A percentile compares a stretch with the other conserved stretches of the same genome.
phyloP scores from a whole-genome alignment of 2,113 vertebrate genomes.

The Salvelinus sp. region DNA sequence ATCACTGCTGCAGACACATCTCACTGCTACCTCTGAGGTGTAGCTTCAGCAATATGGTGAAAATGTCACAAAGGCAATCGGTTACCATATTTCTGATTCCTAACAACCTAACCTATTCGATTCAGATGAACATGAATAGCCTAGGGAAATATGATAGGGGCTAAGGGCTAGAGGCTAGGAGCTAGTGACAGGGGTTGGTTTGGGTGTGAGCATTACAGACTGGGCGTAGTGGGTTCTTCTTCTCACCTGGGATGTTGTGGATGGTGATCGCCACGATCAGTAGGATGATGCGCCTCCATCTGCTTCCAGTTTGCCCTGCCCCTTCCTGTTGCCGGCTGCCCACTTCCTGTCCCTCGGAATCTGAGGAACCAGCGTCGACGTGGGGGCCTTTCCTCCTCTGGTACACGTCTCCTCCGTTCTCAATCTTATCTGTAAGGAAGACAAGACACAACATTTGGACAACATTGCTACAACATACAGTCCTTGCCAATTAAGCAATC shows the following conservation, averaged over 20 bases:
- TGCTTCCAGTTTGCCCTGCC: slow-evolving; percentile 56
- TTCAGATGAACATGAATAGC: too few species aligned
- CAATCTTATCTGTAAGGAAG: slow-evolving; percentile 80
- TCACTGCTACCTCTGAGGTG: too few species aligned
- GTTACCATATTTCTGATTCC: too few species aligned
- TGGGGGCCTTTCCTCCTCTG: slow-evolving; percentile 75
- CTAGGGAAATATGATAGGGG: too few species aligned
- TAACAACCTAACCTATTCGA: too few species aligned
- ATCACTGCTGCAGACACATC: too few species aligned
- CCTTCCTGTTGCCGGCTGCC: slow-evolving; percentile 47
- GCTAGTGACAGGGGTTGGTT: too few species aligned
- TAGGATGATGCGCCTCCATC: slow-evolving; percentile 88
- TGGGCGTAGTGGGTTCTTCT: not conserved
- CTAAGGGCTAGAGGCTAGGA: too few species aligned
- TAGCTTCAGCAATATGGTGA: too few species aligned
- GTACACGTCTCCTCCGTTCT: slow-evolving; percentile 87
- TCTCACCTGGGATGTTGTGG: slow-evolving; percentile 94
- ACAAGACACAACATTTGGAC: not conserved
- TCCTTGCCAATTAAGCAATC: not conserved
- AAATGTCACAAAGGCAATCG: too few species aligned
- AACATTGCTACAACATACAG: not conserved
- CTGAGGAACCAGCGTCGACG: not conserved
- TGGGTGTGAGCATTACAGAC: not conserved
- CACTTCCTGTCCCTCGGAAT: slow-evolving; percentile 26
- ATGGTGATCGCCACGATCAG: slow-evolving; percentile 95